Evolutionary conservation across 2,888 invertebrate species (phyloP).

Genomic region (Axea sp.): DNA sequence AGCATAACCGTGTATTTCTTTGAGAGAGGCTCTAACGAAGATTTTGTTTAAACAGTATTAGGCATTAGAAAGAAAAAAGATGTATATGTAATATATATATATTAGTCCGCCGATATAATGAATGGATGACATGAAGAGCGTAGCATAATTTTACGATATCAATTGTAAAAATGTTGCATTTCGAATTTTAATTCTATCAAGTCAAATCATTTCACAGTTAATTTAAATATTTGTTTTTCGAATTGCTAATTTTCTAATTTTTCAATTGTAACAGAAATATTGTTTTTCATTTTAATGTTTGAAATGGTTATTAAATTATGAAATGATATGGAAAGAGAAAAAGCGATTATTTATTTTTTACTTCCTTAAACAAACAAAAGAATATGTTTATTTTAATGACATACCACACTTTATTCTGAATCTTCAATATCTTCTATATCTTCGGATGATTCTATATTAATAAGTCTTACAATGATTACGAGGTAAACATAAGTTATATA

Average conservation of each 20-base stretch:
- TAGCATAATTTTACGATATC: slow-evolving; percentile 31
- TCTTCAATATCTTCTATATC: too few species aligned
- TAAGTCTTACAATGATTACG: neutral
- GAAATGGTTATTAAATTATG: slow-evolving; percentile 43
- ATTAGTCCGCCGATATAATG: slow-evolving; percentile 61
- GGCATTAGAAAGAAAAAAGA: slow-evolving; percentile 49
- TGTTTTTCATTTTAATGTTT: slow-evolving; percentile 26
- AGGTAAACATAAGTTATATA: slow-evolving; percentile 9
- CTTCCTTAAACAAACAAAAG: too few species aligned
- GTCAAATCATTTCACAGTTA: slow-evolving; percentile 18
- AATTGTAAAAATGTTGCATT: slow-evolving; percentile 36
- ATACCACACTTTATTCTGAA: too few species aligned
- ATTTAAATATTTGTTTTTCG: slow-evolving; percentile 17
- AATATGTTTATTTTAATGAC: too few species aligned
- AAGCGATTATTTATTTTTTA: neutral
- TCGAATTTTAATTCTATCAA: slow-evolving; percentile 18
- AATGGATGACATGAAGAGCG: slow-evolving; percentile 39
- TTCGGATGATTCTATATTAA: slow-evolving; percentile 1
- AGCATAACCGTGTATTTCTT: slow-evolving; percentile 29
- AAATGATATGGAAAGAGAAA: slow-evolving; percentile 2
- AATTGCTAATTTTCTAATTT: slow-evolving; percentile 7
- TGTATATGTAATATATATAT: slow-evolving; percentile 59
- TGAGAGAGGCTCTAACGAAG: slow-evolving; percentile 35
- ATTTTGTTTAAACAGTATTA: slow-evolving; percentile 59
- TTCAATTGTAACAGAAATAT: slow-evolving; percentile 28